Percentiles rank a stretch among this genome's conserved stretches.
Conservation (phyloP, 1,140 invertebrate species). For the Ceratina australensis region DNA sequence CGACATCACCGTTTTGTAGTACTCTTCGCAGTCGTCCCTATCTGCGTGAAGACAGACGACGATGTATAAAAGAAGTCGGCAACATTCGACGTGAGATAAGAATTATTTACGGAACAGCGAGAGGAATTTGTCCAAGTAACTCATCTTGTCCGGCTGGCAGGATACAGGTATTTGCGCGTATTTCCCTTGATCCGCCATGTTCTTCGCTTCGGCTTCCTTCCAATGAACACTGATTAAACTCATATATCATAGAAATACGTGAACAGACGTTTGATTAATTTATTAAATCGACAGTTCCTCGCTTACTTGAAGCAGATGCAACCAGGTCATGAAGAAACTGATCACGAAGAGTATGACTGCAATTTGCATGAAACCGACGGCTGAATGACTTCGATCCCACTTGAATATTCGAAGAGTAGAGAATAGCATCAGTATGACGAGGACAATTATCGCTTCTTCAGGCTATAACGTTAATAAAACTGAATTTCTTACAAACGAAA, state of each 20-base stretch:
- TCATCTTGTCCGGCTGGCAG: slow-evolving; percentile 65
- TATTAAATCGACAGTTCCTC: too few species aligned
- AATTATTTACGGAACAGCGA: slow-evolving; percentile 35
- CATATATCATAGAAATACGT: too few species aligned
- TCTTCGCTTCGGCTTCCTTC: slow-evolving; percentile 69
- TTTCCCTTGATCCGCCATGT: slow-evolving; percentile 55
- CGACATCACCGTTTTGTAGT: slow-evolving; percentile 61
- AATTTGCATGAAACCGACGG: slow-evolving; percentile 51
- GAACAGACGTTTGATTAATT: background rate
- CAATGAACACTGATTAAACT: background rate
- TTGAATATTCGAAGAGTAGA: slow-evolving; percentile 41
- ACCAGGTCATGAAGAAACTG: slow-evolving; percentile 70
- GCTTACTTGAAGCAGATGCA: slow-evolving; percentile 66
- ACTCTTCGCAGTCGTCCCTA: slow-evolving; percentile 63
- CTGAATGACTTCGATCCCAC: slow-evolving; percentile 50
- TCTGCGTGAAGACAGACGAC: slow-evolving; percentile 11
- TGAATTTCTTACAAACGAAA: too few species aligned
- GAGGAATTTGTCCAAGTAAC: slow-evolving; percentile 40
- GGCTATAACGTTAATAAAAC: slow-evolving; percentile 56
- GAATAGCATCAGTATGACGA: slow-evolving; percentile 46
- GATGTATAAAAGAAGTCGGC: too few species aligned
- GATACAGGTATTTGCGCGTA: slow-evolving; percentile 57
- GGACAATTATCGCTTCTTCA: slow-evolving; percentile 44
- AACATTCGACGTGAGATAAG: background rate
- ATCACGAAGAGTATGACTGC: slow-evolving; percentile 58